Evolutionary conservation across 2,888 invertebrate genomes (phyloP), one percentile per base, ranked within the genome.

Genomic region (Melipona bicolor): DNA sequence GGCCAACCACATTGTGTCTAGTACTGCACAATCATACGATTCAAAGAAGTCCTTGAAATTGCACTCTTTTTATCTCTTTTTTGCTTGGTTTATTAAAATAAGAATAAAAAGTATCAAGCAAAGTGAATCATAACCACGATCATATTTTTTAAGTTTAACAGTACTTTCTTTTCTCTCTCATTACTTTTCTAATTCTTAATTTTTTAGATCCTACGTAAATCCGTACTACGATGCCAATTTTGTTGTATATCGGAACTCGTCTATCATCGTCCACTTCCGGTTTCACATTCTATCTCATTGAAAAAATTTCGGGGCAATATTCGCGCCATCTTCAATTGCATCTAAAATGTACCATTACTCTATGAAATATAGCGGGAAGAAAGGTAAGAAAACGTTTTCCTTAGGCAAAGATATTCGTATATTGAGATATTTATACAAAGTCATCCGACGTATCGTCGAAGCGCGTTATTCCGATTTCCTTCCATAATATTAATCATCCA

Each of bases 401-500:
- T 32, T 69, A 32, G 32, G 6, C 21, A 24, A 69, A 69, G 3
- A 1, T 1, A 43, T 61, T 43, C 6, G 61, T 76, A 62, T 76
- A 79, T 68, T 79, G 67, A n/a, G 50, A 76, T 52, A 54, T 75
- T 65, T 69, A 1, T 77, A 74, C 62, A 64, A 75, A 75, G 65
- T 88, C 71, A 92, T 81, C 88, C 90, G 75, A 92, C 83, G 71
- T 92, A 92, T 86, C 88, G 91, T 24, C 90, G 89, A 49, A 92
- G 81, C 1, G 90, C 91, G 50, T 81, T 88, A 72, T 84, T 89
- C 32, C 92, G 89, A 77, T 91, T 92, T 49, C 88, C 83, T 77
- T 91, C 91, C 92, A 93, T 92, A 15, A 90, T 77, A 54, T 83
- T 90, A 24, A 88, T 91, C 82, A 92, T 89, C 76, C 87, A 88